Percentiles rank a stretch among this genome's conserved stretches.
These are phyloP conservation scores for Trachelus stipa DNA, from an alignment of 2,888 invertebrate genomes.

Conservation along the genomic window DNA sequence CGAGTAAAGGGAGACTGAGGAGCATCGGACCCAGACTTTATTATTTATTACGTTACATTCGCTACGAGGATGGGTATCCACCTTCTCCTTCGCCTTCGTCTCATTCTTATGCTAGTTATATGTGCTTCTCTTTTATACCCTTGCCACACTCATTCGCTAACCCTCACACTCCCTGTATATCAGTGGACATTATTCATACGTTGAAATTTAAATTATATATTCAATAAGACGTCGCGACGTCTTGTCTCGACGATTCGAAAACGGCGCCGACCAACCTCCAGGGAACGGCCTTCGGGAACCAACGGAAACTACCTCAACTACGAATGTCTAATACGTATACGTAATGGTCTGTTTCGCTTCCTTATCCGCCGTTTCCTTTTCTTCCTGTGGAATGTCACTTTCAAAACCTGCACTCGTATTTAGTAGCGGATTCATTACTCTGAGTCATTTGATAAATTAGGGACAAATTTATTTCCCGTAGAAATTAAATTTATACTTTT, in stretches of 20 bases:
- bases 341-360: neutral
- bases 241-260: conserved; percentile 6
- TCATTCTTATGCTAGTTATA: neutral
- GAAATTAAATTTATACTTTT: neutral
- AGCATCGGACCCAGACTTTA: conserved; percentile 47
- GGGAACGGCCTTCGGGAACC: no score
- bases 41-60: conserved; percentile 56
- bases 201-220: conserved; percentile 59
- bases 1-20: conserved; percentile 31
- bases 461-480: neutral
- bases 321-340: neutral
- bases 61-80: conserved; percentile 34
- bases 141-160: neutral
- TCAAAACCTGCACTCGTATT: neutral
- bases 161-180: conserved; percentile 30
- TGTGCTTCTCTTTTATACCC: neutral
- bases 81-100: conserved; percentile 22
- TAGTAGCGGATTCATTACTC: neutral
- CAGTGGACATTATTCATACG: conserved; percentile 59
- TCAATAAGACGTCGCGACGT: conserved; percentile 51
- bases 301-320: conserved; percentile 17
- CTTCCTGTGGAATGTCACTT: neutral
- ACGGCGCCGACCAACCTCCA: conserved; percentile 24
- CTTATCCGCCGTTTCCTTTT: neutral
- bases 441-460: neutral